These are phyloP conservation scores for Monomorium pharaonis DNA, from an alignment of 1,140 invertebrate genomes.

Conservation along the genomic window DNA sequence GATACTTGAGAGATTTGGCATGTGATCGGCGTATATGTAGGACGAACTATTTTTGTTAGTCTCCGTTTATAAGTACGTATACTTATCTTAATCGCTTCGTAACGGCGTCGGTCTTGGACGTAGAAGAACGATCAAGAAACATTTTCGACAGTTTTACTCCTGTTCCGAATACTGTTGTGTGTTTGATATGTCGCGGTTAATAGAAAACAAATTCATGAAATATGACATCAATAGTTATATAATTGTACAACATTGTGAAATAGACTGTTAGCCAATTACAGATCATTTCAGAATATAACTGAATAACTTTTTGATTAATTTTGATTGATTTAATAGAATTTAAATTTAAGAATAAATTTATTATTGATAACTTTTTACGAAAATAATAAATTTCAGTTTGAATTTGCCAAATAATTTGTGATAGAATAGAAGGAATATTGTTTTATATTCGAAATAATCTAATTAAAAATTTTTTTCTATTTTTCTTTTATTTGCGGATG, in stretches of 20 bases:
- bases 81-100: background rate
- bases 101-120: slow-evolving; percentile 41
- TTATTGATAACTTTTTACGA: background rate
- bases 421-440: background rate
- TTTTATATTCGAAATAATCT: background rate
- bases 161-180: background rate
- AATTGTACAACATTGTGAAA: slow-evolving; percentile 1
- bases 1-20: background rate
- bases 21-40: background rate
- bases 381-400: background rate
- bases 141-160: slow-evolving; percentile 1
- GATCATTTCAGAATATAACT: background rate
- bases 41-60: slow-evolving; percentile 59
- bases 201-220: background rate
- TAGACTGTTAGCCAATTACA: background rate
- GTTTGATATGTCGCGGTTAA: background rate
- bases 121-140: slow-evolving; percentile 35
- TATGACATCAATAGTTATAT: background rate
- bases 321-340: background rate
- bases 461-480: background rate
- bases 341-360: background rate
- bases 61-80: background rate
- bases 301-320: background rate
- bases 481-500: background rate
- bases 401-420: background rate